Evolutionary conservation across 2,797 vertebrate genomes (phyloP).

Genomic region (Champsocephalus gunnari): DNA sequence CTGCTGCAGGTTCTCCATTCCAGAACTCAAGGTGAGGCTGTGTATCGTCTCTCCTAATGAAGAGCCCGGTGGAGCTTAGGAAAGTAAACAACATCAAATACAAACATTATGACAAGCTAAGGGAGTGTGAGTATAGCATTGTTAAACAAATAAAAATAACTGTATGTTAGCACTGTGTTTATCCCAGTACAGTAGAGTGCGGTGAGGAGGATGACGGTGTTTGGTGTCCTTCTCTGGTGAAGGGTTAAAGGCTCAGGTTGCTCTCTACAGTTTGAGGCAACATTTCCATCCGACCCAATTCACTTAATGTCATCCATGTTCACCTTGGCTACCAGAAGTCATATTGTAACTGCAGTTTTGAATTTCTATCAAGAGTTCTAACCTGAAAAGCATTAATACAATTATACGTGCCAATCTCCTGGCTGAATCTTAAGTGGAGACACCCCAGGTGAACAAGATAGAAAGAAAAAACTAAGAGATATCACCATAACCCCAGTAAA

Average conservation of each 20-base stretch:
- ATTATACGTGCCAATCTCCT: background rate
- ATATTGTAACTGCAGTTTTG: slow-evolving; percentile 2
- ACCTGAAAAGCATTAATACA: background rate
- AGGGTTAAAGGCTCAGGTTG: slow-evolving; percentile 75
- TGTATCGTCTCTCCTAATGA: background rate
- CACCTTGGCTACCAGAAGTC: background rate
- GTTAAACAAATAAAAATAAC: background rate
- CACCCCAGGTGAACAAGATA: too few species aligned
- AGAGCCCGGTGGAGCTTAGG: background rate
- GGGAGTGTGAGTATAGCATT: background rate
- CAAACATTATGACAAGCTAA: background rate
- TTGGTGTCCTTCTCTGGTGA: slow-evolving; percentile 79
- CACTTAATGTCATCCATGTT: slow-evolving; percentile 50
- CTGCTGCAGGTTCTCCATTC: slow-evolving; percentile 92
- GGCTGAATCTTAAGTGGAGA: background rate
- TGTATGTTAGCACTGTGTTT: slow-evolving; percentile 28
- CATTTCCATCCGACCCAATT: slow-evolving; percentile 78
- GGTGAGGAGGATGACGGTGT: slow-evolving; percentile 69
- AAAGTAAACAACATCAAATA: background rate
- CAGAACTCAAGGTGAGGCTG: slow-evolving; percentile 89
- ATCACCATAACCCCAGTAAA: too few species aligned
- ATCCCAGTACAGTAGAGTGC: slow-evolving; percentile 57
- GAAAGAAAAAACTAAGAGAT: too few species aligned
- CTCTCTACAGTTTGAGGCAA: slow-evolving; percentile 70
- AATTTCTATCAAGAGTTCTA: background rate